These are phyloP conservation scores for Microchrysa polita DNA, from an alignment of 2,888 invertebrate genomes.

Conservation along the genomic window DNA sequence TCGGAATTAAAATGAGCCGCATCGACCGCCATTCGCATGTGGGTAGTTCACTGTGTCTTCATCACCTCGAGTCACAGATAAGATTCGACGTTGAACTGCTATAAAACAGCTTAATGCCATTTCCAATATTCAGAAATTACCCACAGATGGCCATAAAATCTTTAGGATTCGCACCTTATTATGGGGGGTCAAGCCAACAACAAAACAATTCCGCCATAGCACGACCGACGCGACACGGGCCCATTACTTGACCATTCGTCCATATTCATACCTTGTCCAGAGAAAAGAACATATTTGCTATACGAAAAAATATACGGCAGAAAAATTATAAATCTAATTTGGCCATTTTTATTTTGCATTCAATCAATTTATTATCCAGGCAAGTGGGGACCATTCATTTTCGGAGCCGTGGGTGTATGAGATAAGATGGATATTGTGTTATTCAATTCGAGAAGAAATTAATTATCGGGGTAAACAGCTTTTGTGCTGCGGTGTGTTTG, in stretches of 20 bases:
- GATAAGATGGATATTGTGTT: slow-evolving; percentile 37
- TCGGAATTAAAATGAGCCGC: neutral
- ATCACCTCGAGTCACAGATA: slow-evolving; percentile 7
- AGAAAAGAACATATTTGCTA: no score
- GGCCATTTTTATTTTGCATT: slow-evolving; percentile 30
- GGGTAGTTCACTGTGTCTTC: neutral
- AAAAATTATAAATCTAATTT: slow-evolving; percentile 30
- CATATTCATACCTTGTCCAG: neutral
- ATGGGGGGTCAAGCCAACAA: neutral
- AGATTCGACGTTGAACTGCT: slow-evolving; percentile 6
- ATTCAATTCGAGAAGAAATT: slow-evolving; percentile 35
- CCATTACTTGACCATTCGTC: no score
- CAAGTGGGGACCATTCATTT: slow-evolving; percentile 9
- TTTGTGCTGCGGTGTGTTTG: slow-evolving; percentile 23
- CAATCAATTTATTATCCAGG: slow-evolving; percentile 32
- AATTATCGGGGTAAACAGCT: slow-evolving; percentile 27
- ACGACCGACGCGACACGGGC: neutral
- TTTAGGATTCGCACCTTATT: neutral
- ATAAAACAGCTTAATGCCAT: slow-evolving; percentile 22
- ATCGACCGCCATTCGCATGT: neutral
- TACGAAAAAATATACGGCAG: neutral
- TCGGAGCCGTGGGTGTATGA: slow-evolving; percentile 16
- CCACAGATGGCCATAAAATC: slow-evolving; percentile 26
- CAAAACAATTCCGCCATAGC: no score
- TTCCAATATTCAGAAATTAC: slow-evolving; percentile 28